A percentile compares a stretch with the other conserved stretches of the same genome.
phyloP scores from a whole-genome alignment of 2,113 vertebrate genomes.

The Rhabdornis inornatus region DNA sequence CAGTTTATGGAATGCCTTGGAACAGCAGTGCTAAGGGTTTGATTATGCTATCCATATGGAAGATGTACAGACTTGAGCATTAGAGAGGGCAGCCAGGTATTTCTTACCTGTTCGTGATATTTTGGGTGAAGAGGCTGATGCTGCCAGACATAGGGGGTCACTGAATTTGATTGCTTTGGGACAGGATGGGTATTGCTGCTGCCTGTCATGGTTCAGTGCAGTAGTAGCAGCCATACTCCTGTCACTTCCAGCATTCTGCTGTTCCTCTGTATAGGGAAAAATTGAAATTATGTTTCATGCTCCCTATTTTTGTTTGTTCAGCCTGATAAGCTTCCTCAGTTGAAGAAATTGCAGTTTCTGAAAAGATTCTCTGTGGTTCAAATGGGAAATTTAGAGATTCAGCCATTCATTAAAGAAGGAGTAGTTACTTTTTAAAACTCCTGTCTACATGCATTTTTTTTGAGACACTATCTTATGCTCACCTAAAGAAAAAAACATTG shows the following conservation, averaged over 20 bases:
- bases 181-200: accelerated
- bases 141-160: not conserved
- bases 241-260: not conserved
- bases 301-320: not conserved
- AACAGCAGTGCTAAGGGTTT: not conserved
- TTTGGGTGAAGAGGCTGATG: not conserved
- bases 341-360: not conserved
- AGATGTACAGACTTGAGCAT: not conserved
- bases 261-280: not conserved
- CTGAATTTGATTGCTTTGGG: not conserved
- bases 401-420: not conserved
- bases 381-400: not conserved
- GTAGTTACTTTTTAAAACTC: not conserved
- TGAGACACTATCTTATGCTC: not conserved
- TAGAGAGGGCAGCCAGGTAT: not conserved
- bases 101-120: not conserved
- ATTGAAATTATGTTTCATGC: not conserved
- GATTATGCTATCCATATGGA: not conserved
- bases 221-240: not conserved
- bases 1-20: not conserved
- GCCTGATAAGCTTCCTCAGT: not conserved
- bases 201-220: not conserved
- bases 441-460: not conserved
- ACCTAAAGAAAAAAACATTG: not conserved
- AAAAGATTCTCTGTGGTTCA: not conserved